Evolutionary conservation across 2,888 invertebrate genomes (phyloP).

Genomic region (Panopea generosa): DNA sequence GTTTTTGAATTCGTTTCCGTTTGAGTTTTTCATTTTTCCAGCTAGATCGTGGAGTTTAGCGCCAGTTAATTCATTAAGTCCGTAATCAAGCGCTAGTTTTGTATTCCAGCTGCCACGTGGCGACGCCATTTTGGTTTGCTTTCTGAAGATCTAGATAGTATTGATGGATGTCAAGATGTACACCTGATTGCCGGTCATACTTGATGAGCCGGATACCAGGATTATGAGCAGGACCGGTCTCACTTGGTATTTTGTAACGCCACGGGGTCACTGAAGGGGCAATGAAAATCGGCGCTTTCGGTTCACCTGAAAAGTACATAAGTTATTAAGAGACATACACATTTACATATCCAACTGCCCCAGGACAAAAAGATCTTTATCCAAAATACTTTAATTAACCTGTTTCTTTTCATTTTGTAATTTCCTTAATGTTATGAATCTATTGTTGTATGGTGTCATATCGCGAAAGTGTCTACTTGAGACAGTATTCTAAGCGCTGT

Average conservation of each 20-base stretch:
- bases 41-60: slow-evolving; percentile 90
- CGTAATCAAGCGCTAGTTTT: slow-evolving; percentile 92
- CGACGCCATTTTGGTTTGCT: slow-evolving; percentile 88
- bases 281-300: slow-evolving; percentile 93
- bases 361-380: too few species aligned
- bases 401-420: too few species aligned
- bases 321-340: neutral
- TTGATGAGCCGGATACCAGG: slow-evolving; percentile 95
- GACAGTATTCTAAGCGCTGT: too few species aligned
- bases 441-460: too few species aligned
- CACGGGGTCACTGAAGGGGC: slow-evolving; percentile 96
- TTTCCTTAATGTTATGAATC: too few species aligned
- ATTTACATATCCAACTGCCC: neutral
- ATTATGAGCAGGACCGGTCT: slow-evolving; percentile 88
- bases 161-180: slow-evolving; percentile 95
- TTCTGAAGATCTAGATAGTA: slow-evolving; percentile 93
- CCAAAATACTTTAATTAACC: too few species aligned
- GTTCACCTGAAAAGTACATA: slow-evolving; percentile 87
- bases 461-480: too few species aligned
- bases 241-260: slow-evolving; percentile 86
- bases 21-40: slow-evolving; percentile 39
- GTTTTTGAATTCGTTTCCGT: slow-evolving; percentile 41
- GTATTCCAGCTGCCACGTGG: slow-evolving; percentile 94
- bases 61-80: slow-evolving; percentile 92
- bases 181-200: slow-evolving; percentile 89